Conservation (phyloP, 1,140 invertebrate genomes). For the Pseudomyrmex dendroicus region DNA sequence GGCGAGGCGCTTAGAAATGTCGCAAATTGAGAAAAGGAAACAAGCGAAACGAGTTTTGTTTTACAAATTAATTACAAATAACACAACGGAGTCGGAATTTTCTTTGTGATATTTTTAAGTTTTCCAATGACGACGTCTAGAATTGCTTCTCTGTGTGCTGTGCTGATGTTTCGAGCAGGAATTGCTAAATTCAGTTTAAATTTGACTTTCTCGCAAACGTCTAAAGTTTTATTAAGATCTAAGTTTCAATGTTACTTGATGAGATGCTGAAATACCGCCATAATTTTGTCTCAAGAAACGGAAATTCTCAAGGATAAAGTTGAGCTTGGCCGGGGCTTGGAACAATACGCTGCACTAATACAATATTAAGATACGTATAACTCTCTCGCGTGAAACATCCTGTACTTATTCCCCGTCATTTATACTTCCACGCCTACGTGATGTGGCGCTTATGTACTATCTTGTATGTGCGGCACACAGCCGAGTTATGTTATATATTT, state of each 20-base stretch:
- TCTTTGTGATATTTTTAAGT: neutral
- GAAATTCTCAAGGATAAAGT: constrained; percentile 24
- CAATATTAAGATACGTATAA: constrained; percentile 29
- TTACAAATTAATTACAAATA: neutral
- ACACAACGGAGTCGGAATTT: neutral
- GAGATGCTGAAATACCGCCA: constrained; percentile 41
- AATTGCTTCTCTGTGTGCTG: neutral
- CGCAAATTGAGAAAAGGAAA: neutral
- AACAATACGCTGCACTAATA: constrained; percentile 18
- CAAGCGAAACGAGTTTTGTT: neutral
- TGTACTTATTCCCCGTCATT: constrained; percentile 28
- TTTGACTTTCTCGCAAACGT: constrained; percentile 7
- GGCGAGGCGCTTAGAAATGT: neutral
- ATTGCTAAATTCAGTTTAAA: constrained; percentile 30
- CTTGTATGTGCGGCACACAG: neutral
- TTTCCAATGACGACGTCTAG: neutral
- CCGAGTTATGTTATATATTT: constrained; percentile 57
- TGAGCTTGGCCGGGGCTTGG: constrained; percentile 3
- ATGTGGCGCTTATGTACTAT: neutral
- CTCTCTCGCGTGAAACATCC: constrained; percentile 22
- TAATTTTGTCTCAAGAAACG: constrained; percentile 23
- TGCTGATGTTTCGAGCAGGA: neutral
- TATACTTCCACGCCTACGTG: constrained; percentile 23
- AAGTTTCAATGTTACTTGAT: constrained; percentile 51
- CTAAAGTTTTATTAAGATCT: constrained; percentile 41